Evolutionary conservation across 2,888 invertebrate genomes (phyloP), one percentile per base, ranked within the genome.

Genomic region (Bimastos eiseni): DNA sequence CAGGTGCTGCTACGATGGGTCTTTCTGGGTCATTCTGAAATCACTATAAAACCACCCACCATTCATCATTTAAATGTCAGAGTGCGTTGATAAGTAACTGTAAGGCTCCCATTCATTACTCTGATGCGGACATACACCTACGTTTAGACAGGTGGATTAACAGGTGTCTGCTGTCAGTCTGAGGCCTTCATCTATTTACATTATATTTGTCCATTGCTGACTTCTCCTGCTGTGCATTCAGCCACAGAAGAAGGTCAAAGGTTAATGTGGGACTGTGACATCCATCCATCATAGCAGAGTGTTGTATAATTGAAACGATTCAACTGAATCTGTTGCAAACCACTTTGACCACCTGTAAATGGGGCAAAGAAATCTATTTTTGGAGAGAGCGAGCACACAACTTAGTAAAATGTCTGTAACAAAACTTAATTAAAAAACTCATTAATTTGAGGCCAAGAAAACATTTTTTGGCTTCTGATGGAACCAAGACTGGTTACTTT

Each of bases 161-260:
- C 55, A 55, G 70, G 70, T 70, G 70, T 70, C 8, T 70, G 70
- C n/a, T 17, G 1, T 15, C 30, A 70, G 30, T 55, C 24, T 55
- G 3, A 30, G 44, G 19, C 44, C 30, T 30, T 70, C 30, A 70
- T 70, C 8, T 1, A 17, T 49, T 49, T 1, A 6, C 8, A n/a
- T n/a, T n/a, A n/a, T 70, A n/a, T 70, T 49, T 30, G 70, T 70
- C n/a, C n/a, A 70, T 70, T 70, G n/a, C 4, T 70, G 70, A 70
- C 70, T 70, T 70, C 24, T 30, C n/a, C 30, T n/a, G 70, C n/a
- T 70, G n/a, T 8, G 70, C 30, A n/a, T 70, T 70, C 70, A n/a
- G 70, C 70, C 70, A 70, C n/a, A 70, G 70, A 70, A 70, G 70
- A 70, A 70, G 70, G 70, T n/a, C n/a, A n/a, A n/a, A 70, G 70